Base-by-base conservation (phyloP, 2,113 vertebrate species). In the Antennarius striatus region DNA sequence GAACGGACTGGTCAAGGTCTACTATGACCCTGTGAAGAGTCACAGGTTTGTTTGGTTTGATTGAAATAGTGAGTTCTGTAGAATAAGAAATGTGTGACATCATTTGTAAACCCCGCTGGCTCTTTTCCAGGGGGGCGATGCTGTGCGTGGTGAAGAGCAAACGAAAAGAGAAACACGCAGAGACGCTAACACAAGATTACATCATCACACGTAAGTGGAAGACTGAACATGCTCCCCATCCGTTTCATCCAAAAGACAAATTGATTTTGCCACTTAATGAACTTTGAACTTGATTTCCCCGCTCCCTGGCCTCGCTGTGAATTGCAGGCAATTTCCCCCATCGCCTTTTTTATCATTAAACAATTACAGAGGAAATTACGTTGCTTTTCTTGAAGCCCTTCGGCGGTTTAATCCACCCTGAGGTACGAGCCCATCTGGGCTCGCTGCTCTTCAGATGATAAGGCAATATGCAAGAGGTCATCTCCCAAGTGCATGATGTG, bases 61-160 rank as follows among this genome's bases (percentile, higher is more conserved):
- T 4, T 36, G 32, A 36, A 36, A 36, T 3, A 7, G 32, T 7
- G 7, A 36, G 7, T 1, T 7, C 32, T 36, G 4, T 36, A 3
- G 32, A 36, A 36, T 36, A 7, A 36, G 32, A 36, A 4, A 7
- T 7, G 5, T 36, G 32, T 36, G 32, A 36, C 28, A n/a, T 42
- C 4, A 63, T 72, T 53, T 58, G 5, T 55, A 63, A 74, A 36
- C 32, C 43, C 14, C 12, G 11, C 13, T 10, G 16, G 0, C 36
- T 82, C 12, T 13, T 79, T 59, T 80, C 8, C 83, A 99, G 98
- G 86, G 98, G 97, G 71, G 98, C 96, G 32, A 99, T 95, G 90
- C 89, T 99, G 68, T 98, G 97, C 9, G 96, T 99, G 40, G 96
- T 98, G 81, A 99, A 99, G 92, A 98, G 94, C 82, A 92, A 96